Conservation (phyloP, 2,888 invertebrate species). For the Patella caerulea region DNA sequence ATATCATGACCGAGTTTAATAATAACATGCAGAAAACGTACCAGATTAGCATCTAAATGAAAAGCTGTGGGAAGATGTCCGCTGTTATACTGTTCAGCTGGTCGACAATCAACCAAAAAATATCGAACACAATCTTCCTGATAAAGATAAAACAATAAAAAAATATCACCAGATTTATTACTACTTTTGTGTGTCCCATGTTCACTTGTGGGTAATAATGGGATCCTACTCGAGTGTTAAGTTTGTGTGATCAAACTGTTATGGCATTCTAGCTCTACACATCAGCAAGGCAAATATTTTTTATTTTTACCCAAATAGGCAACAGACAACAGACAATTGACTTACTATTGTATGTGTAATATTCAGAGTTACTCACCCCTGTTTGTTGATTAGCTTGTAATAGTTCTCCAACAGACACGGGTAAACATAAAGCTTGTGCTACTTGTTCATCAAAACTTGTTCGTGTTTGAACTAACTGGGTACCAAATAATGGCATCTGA, state of each 20-base stretch:
- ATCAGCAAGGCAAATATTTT: too few species aligned
- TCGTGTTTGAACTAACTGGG: slow-evolving; percentile 60
- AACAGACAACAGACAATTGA: too few species aligned
- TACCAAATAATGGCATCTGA: slow-evolving; percentile 73
- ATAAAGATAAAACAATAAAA: neutral
- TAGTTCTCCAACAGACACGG: slow-evolving; percentile 94
- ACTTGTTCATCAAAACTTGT: slow-evolving; percentile 73
- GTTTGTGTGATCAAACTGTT: too few species aligned
- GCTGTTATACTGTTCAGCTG: slow-evolving; percentile 95
- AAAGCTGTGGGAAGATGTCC: slow-evolving; percentile 98
- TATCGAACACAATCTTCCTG: slow-evolving; percentile 76
- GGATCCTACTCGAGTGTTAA: neutral
- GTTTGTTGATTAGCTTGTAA: slow-evolving; percentile 76
- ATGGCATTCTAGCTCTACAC: too few species aligned
- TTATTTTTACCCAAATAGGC: too few species aligned
- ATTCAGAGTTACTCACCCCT: slow-evolving; percentile 40
- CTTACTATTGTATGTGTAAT: too few species aligned
- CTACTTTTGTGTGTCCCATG: neutral
- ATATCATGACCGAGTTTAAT: too few species aligned
- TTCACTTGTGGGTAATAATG: neutral
- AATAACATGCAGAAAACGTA: slow-evolving; percentile 59
- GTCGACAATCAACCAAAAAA: slow-evolving; percentile 96
- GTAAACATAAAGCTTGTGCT: slow-evolving; percentile 92
- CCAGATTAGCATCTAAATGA: slow-evolving; percentile 95
- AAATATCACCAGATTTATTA: neutral